phyloP scores from a whole-genome alignment of 2,113 vertebrate genomes.

The Gallinago media region DNA sequence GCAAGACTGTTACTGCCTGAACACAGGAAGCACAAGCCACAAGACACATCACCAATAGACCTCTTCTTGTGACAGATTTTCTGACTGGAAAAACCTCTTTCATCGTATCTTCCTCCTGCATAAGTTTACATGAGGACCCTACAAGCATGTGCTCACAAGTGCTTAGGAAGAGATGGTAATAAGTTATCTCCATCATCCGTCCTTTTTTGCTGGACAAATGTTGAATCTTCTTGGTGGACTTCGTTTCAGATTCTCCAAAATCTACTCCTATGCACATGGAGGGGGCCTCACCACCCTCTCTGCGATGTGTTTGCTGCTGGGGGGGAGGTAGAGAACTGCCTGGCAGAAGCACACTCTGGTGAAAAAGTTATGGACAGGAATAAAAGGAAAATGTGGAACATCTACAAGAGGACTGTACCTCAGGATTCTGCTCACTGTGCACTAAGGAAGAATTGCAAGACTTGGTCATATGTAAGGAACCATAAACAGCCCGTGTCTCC shows the following conservation, averaged over 20 bases:
- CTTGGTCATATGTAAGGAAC: neutral
- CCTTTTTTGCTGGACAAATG: neutral
- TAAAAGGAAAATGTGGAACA: neutral
- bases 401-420: neutral
- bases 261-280: neutral
- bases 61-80: conserved; percentile 13
- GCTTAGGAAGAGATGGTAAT: neutral
- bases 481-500: neutral
- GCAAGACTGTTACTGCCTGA: conserved; percentile 6
- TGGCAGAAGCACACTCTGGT: neutral
- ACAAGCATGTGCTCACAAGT: neutral
- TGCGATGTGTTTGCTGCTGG: neutral
- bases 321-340: neutral
- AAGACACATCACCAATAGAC: neutral
- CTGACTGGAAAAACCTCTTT: neutral
- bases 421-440: neutral
- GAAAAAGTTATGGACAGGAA: neutral
- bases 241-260: neutral
- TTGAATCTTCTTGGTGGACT: neutral
- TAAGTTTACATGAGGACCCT: neutral
- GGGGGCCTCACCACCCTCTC: neutral
- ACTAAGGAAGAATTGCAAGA: accelerated
- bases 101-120: neutral
- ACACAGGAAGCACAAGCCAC: neutral
- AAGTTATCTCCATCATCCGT: neutral